Evolutionary conservation across 1,140 invertebrate species (phyloP), one percentile per base, ranked within the genome.

Genomic region (Nephila pilipes): DNA sequence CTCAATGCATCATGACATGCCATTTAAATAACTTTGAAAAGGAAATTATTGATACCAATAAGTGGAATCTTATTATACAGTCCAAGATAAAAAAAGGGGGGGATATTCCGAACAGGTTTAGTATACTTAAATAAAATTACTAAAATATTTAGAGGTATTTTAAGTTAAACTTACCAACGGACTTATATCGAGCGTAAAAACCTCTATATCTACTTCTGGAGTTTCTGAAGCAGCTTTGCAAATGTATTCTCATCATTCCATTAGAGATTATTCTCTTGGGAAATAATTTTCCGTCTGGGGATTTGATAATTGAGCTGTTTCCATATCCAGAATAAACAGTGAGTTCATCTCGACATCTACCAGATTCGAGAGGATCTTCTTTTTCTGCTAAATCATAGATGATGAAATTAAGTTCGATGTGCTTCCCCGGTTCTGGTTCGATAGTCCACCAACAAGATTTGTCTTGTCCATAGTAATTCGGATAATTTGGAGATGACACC

Each of bases 381-480:
- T 88, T 85, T 25, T 94, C 79, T 12, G 94, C 94, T 32, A 95
- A 69, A 25, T 95, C 94, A n/a, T 94, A 92, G 12, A 95, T 29
- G 22, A 94, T 88, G 80, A 95, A 95, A 20, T 94, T 91, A 0
- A 95, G 65, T 36, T 94, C 91, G n/a, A 95, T 93, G 60, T 94
- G 94, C 38, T 94, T 93, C 18, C 93, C 94, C 10, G 89, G 81
- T n/a, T 81, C 90, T 16, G 94, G 94, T 25, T 93, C 87, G 25
- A 95, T 94, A 6, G 91, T 90, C 94, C 94, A 95, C 85, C 87
- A 89, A 58, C 94, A 95, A 0, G 93, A 93, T 32, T 94, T 94
- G 81, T 94, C 94, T 93, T 95, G 94, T 2, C 94, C 94, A 54
- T 95, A 95, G 87, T 95, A 95, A 63, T 65, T 93, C 12, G 94